Evolutionary conservation across 2,113 vertebrate species (phyloP), one percentile per base, ranked within the genome.

Genomic region (Grallaria varia): DNA sequence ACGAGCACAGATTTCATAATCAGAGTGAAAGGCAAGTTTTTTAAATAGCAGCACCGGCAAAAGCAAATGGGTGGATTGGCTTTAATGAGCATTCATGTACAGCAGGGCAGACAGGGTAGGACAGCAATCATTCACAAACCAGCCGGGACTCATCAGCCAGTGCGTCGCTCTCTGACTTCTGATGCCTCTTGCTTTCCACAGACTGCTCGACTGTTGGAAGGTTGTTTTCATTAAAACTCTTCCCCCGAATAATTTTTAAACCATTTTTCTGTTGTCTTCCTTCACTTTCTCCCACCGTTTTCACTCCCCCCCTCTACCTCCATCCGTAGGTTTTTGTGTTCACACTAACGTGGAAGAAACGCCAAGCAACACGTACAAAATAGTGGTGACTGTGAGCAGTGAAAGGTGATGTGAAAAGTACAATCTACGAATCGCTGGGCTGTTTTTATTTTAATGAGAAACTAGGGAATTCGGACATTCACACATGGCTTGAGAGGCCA

Each of bases 81-180:
- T 98, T 98, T 97, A 98, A 97, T 97, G 91, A 96, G 93, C 83
- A 72, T 62, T 50, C 45, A 69, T 62, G 66, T 88, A 97, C 93
- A 82, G 71, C 88, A 77, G 95, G 85, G 93, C 89, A 94, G n/a
- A 72, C 90, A 91, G 90, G 71, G 33, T 76, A 67, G 42, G 77
- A 86, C 80, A 90, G 96, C 77, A 60, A 75, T 62, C 60, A n/a
- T 60, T 93, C 83, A 94, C 95, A 93, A 93, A 87, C 15, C 89
- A 94, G 81, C 62, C 53, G 69, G 76, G 39, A 95, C 50, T 84
- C 45, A 30, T 69, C 82, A 85, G 68, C 50, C 89, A 27, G 72
- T 12, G 37, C 22, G 22, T 71, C 66, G 31, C n/a, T 18, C 64
- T 75, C 55, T 58, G 83, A 79, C 80, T 67, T 87, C 35, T 56